Conservation (phyloP, 2,888 invertebrate genomes). For the Athalia cordata region DNA sequence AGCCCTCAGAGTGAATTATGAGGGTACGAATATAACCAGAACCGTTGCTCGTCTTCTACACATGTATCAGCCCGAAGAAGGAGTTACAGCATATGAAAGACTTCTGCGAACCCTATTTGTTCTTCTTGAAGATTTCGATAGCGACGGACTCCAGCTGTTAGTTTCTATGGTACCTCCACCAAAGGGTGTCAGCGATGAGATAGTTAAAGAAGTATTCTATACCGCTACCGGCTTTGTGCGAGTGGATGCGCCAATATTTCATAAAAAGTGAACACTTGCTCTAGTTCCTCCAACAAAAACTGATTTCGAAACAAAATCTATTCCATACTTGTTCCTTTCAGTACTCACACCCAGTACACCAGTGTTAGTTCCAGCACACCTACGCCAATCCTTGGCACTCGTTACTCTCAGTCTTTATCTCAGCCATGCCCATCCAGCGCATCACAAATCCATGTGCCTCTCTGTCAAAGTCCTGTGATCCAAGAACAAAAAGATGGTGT, state of each 20-base stretch:
- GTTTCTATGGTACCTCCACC: conserved; percentile 64
- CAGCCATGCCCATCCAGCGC: conserved; percentile 8
- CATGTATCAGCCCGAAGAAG: conserved; percentile 65
- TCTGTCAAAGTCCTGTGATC: background rate
- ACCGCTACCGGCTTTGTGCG: conserved; percentile 59
- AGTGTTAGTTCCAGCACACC: background rate
- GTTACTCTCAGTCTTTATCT: background rate
- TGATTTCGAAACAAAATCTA: background rate
- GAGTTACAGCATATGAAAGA: conserved; percentile 61
- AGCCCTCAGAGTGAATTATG: conserved; percentile 56
- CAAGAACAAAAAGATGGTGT: background rate
- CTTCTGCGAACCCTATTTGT: conserved; percentile 59
- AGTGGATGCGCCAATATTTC: conserved; percentile 57
- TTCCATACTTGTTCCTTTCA: background rate
- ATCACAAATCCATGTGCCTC: too few species aligned
- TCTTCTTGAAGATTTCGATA: conserved; percentile 60
- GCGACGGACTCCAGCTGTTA: conserved; percentile 57
- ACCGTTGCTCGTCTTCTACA: conserved; percentile 61
- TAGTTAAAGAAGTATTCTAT: conserved; percentile 59
- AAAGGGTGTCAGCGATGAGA: conserved; percentile 56
- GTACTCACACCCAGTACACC: conserved; percentile 2
- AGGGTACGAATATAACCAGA: conserved; percentile 58
- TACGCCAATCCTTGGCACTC: conserved; percentile 3
- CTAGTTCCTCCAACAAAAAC: background rate
- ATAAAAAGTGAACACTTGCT: conserved; percentile 49